Conservation (phyloP, 2,888 invertebrate species). For the Hedya salicella region DNA sequence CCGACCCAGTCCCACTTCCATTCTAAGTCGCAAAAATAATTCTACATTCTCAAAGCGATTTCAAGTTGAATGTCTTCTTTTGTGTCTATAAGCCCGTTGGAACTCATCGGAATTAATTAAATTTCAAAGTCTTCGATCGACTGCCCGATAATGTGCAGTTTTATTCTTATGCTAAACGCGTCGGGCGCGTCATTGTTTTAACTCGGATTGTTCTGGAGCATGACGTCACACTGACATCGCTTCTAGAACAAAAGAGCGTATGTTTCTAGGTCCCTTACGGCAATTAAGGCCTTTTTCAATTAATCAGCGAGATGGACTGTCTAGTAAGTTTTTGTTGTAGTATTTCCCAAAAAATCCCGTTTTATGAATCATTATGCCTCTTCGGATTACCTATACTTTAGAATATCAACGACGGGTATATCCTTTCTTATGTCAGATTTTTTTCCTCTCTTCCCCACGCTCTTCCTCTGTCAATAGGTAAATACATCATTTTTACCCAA, state of each 20-base stretch:
- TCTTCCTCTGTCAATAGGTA: no score
- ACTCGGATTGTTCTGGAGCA: conserved; percentile 55
- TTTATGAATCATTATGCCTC: neutral
- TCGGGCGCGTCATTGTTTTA: conserved; percentile 58
- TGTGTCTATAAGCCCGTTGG: conserved; percentile 16
- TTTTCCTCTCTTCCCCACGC: no score
- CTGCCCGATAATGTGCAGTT: conserved; percentile 41
- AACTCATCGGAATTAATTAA: conserved; percentile 41
- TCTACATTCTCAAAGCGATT: conserved; percentile 5
- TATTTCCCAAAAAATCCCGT: neutral
- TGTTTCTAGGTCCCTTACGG: neutral
- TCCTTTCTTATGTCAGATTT: no score
- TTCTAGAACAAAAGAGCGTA: neutral
- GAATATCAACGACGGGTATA: no score
- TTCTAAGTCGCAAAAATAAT: neutral
- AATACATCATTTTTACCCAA: no score
- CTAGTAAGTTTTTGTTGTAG: neutral
- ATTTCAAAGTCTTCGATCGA: conserved; percentile 31
- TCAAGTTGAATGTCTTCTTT: conserved; percentile 11
- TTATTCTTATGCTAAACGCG: conserved; percentile 57
- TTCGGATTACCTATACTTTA: no score
- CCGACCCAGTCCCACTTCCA: no score
- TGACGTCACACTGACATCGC: conserved; percentile 48
- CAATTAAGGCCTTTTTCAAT: neutral
- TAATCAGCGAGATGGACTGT: neutral